Base-by-base conservation (phyloP, 2,888 invertebrate genomes). In the Helleia helle region DNA sequence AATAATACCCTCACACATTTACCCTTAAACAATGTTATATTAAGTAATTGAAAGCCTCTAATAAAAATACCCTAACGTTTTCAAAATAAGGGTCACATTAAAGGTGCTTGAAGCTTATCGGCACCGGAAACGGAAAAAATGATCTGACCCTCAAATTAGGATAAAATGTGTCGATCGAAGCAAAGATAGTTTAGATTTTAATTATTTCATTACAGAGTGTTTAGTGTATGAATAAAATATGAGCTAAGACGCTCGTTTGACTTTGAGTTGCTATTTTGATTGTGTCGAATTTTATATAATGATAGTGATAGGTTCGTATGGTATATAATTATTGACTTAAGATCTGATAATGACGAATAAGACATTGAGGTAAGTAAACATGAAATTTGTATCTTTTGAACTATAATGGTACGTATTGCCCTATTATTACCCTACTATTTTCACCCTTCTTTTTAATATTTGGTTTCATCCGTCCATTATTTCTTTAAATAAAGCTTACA, bases 81-180 rank as follows among this genome's bases (percentile, higher is more conserved):
- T 7, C 3, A 8, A 7, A 5, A 8, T 22, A 34, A 22, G 22
- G 22, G 5, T 22, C 22, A 34, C 11, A 22, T n/a, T 34, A 8
- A 34, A 34, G 18, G 31, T 31, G 34, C 8, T 22, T 5, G 5
- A n/a, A n/a, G n/a, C 12, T 34, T 34, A 34, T 34, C 34, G 17
- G 8, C 34, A 12, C 34, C 34, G 34, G 34, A 34, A 34, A 34
- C 22, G 34, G 34, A 34, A 34, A 34, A 34, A 34, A 34, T 34
- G 34, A 34, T 34, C 34, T 17, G 31, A 17, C 17, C 15, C 18
- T 34, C 22, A 34, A 34, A 71, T 76, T 73, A 74, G 70, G 58
- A 46, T 75, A 74, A 75, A 76, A 73, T 58, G 69, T 70, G 70
- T 71, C 75, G 79, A 80, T 80, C 66, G 59, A 71, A 70, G 64